Conservation (phyloP, 2,113 vertebrate species). For the Phylloscopus trochilus region DNA sequence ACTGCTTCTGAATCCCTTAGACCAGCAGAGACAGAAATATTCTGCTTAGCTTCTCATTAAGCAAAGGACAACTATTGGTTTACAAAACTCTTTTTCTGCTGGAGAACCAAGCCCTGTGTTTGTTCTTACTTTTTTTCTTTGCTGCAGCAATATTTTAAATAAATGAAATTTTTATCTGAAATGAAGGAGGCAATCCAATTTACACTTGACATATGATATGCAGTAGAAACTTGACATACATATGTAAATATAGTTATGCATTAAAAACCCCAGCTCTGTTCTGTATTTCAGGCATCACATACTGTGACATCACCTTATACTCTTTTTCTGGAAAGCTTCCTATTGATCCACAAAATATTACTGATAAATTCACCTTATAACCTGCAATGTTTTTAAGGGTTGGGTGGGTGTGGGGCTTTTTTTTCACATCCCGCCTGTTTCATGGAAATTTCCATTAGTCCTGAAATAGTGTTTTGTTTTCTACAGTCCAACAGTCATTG, state of each 20-base stretch:
- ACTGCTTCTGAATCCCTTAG: not conserved
- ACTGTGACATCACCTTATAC: not conserved
- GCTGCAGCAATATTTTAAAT: not conserved
- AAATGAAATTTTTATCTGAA: not conserved
- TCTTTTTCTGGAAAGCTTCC: not conserved
- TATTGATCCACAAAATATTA: not conserved
- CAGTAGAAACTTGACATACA: not conserved
- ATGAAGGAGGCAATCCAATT: not conserved
- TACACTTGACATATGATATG: not conserved
- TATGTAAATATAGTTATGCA: not conserved
- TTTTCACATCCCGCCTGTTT: not conserved
- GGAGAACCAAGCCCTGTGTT: not conserved
- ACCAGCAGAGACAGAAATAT: not conserved
- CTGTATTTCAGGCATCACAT: not conserved
- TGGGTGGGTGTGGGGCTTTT: not conserved
- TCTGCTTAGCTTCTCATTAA: constrained; percentile 4
- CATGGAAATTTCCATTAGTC: not conserved
- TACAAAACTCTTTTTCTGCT: not conserved
- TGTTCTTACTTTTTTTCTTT: not conserved
- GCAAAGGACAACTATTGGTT: not conserved
- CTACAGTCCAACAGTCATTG: not conserved
- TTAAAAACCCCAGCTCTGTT: not conserved
- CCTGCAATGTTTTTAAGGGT: not conserved
- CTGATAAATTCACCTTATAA: not conserved
- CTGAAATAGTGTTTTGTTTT: not conserved